Conservation (phyloP, 2,797 vertebrate species). For the Poeciliopsis presidionis region DNA sequence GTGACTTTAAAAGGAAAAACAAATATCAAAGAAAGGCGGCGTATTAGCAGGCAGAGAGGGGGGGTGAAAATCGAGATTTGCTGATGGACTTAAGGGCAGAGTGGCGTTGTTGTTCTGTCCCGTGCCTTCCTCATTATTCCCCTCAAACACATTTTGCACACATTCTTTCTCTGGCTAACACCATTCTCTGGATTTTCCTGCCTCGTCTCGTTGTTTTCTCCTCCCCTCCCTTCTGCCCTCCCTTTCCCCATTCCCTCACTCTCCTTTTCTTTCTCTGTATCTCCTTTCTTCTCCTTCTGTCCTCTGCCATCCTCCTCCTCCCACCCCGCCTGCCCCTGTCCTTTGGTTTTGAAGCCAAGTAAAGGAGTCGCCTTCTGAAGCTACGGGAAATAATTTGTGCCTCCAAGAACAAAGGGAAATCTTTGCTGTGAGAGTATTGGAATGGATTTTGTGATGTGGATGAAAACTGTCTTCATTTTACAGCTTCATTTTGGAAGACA, state of each 20-base stretch:
- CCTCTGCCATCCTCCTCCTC: constrained; percentile 43
- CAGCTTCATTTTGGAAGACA: constrained; percentile 45
- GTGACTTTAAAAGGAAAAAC: constrained; percentile 75
- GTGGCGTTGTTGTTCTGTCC: constrained; percentile 47
- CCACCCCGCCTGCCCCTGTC: constrained; percentile 61
- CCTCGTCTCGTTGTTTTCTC: constrained; percentile 24
- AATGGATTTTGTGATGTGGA: constrained; percentile 71
- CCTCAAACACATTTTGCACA: constrained; percentile 32
- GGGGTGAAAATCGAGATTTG: constrained; percentile 66
- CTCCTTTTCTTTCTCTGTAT: constrained; percentile 40
- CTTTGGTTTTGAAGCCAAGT: constrained; percentile 75
- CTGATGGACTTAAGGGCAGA: constrained; percentile 57
- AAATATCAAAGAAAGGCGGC: constrained; percentile 73
- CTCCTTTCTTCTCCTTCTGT: constrained; percentile 67
- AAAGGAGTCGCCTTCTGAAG: constrained; percentile 76
- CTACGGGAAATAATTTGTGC: constrained; percentile 71
- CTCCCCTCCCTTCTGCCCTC: constrained; percentile 17
- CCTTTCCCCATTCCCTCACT: constrained; percentile 32
- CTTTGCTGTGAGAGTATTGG: constrained; percentile 70
- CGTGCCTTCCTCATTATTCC: constrained; percentile 48
- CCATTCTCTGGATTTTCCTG: constrained; percentile 39
- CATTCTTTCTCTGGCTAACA: constrained; percentile 39
- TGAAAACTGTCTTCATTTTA: constrained; percentile 56
- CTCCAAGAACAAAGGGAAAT: constrained; percentile 73
- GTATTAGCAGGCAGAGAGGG: constrained; percentile 55